Evolutionary conservation across 2,888 invertebrate species (phyloP).

Genomic region (Bombyx huttoni): DNA sequence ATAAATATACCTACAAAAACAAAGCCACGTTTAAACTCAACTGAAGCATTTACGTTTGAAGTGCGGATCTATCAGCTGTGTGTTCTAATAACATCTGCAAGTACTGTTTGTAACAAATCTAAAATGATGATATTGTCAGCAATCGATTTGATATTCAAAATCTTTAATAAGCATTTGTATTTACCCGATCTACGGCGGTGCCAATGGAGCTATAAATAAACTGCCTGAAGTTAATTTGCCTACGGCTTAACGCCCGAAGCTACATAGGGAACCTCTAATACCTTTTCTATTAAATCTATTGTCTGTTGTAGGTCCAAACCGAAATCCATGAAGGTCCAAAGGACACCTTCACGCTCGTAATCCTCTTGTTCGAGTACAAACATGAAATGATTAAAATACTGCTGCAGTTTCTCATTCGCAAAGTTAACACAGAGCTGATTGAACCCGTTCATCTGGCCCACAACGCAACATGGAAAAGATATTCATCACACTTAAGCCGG

Average conservation of each 20-base stretch:
- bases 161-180: neutral
- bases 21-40: neutral
- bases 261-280: constrained; percentile 54
- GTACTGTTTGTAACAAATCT: too few relatives aligned
- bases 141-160: neutral
- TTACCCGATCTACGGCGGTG: neutral
- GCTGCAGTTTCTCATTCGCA: constrained; percentile 95
- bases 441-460: constrained; percentile 89
- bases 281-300: constrained; percentile 93
- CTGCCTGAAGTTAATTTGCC: constrained; percentile 47
- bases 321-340: constrained; percentile 95
- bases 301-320: constrained; percentile 94
- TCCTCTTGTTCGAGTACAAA: constrained; percentile 96
- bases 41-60: constrained; percentile 4
- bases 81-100: neutral
- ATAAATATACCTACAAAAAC: too few relatives aligned
- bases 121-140: neutral
- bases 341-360: constrained; percentile 92
- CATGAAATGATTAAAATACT: constrained; percentile 97
- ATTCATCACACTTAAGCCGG: constrained; percentile 18
- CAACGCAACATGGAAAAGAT: constrained; percentile 42
- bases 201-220: constrained; percentile 10
- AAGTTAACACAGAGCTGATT: constrained; percentile 97
- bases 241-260: constrained; percentile 40
- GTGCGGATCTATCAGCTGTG: constrained; percentile 16